Evolutionary conservation across 1,140 invertebrate genomes (phyloP), one percentile per base, ranked within the genome.

Genomic region (Araneus ventricosus): DNA sequence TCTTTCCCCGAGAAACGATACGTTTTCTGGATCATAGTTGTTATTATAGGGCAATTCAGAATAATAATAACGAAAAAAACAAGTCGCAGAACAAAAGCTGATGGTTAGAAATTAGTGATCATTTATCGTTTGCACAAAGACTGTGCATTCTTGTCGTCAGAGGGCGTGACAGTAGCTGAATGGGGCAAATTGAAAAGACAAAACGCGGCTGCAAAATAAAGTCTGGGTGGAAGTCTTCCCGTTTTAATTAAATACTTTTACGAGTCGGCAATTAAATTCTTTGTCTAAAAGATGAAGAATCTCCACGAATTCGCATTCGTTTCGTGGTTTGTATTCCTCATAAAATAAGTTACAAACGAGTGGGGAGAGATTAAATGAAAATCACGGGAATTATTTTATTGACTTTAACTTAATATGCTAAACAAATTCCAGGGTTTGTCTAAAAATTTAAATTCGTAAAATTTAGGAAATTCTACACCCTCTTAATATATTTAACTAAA

Each of bases 21-120:
- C 41, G 57, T 86, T 45, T 37, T 20, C 2, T 61, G 20, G 57
- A 24, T 7, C 45, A n/a, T 39, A 82, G 24, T 82, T 82, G 80
- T 52, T 82, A 82, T 41, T 82, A 45, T n/a, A 82, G 80, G 24
- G 6, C 37, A 82, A 30, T 52, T 82, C 41, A 45, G 37, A 41
- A 45, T 45, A 52, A 52, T 52, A 52, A 52, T 52, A 52, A 52
- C 45, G 4, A 52, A 14, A 1, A 2, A 52, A 8, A 41, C 6
- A n/a, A 41, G 6, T 20, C 3, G 14, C 41, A 30, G 41, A 61
- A 86, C 27, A 61, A 30, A 37, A 86, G 10, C 17, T 34, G 67
- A 75, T 75, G 67, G 84, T 86, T 86, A 30, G 84, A 86, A 86
- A 86, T 86, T 86, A 61, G 84, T 39, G 84, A 86, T 59, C 84